Evolutionary conservation across 2,888 invertebrate species (phyloP).

Genomic region (Chloromyia formosa): DNA sequence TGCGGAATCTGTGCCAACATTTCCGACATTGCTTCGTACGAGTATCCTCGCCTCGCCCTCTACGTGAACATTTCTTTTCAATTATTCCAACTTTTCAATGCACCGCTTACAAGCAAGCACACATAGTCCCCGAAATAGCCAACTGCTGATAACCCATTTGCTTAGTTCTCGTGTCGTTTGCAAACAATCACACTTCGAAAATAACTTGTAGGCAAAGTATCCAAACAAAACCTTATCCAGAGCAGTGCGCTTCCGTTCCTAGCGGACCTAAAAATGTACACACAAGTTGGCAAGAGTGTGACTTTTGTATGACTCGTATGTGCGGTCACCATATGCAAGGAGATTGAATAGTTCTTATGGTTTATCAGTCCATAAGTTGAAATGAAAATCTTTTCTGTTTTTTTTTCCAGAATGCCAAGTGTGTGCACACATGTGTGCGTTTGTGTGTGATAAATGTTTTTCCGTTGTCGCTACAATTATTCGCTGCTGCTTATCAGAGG

Average conservation of each 20-base stretch:
- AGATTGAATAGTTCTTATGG: background rate
- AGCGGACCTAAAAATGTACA: constrained; percentile 1
- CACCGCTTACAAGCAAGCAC: too few species aligned
- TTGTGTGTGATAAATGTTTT: background rate
- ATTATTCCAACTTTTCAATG: too few species aligned
- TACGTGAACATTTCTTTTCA: too few species aligned
- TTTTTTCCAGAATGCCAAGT: background rate
- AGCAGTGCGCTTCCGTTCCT: constrained; percentile 7
- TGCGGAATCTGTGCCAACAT: too few species aligned
- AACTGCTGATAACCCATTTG: background rate
- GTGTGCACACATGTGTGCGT: background rate
- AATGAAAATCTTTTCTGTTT: constrained; percentile 14
- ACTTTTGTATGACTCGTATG: too few species aligned
- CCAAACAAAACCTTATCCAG: background rate
- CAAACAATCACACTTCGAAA: background rate
- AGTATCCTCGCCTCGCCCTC: too few species aligned
- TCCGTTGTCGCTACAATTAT: constrained; percentile 14
- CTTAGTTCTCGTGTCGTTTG: background rate
- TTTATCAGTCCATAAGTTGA: constrained; percentile 11
- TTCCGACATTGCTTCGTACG: too few species aligned
- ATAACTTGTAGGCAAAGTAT: constrained; percentile 5
- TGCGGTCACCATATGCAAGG: background rate
- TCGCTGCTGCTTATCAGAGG: background rate
- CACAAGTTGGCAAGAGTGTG: too few species aligned
- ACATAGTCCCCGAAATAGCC: too few species aligned